These are phyloP conservation scores for Lethrus apterus DNA, from an alignment of 1,140 invertebrate genomes.

Conservation along the genomic window DNA sequence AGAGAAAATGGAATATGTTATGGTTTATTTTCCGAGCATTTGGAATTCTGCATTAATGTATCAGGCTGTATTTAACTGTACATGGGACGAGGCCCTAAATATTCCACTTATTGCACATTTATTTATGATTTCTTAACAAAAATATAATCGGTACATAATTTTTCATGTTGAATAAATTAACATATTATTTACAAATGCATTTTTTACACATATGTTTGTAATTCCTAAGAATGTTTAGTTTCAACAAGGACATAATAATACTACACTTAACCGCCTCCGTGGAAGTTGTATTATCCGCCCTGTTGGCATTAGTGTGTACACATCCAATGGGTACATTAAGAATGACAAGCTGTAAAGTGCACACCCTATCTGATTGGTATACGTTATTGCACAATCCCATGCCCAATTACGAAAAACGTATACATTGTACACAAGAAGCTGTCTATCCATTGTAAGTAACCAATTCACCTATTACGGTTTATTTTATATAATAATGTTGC, in stretches of 20 bases:
- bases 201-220: no score
- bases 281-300: conserved; percentile 65
- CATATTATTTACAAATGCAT: no score
- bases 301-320: conserved; percentile 66
- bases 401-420: conserved; percentile 79
- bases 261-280: conserved; percentile 72
- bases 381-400: conserved; percentile 89
- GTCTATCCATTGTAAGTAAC: conserved; percentile 90
- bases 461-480: background rate
- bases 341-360: conserved; percentile 69
- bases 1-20: no score
- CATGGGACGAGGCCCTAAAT: no score
- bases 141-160: no score
- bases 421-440: conserved; percentile 94
- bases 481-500: conserved; percentile 14
- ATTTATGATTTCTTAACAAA: no score
- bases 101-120: no score
- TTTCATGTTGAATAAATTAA: no score
- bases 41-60: no score
- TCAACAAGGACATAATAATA: conserved; percentile 61
- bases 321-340: conserved; percentile 69
- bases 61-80: no score
- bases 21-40: no score
- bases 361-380: conserved; percentile 88
- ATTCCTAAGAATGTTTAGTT: conserved; percentile 47